Conservation (phyloP, 2,888 invertebrate species). For the Campopleginae sp. region DNA sequence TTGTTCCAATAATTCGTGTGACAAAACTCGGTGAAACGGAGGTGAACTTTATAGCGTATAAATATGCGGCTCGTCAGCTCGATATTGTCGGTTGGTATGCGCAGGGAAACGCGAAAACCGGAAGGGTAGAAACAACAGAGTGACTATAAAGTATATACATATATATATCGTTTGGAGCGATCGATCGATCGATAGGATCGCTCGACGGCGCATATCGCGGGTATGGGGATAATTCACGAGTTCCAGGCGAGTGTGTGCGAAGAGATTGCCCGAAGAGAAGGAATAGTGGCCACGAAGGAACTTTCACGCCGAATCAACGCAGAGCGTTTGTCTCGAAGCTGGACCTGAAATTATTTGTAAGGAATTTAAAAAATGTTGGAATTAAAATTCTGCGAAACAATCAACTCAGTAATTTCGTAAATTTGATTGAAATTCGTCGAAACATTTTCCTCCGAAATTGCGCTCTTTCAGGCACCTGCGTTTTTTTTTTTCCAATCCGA, state of each 20-base stretch:
- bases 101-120: slow-evolving; percentile 54
- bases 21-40: not conserved
- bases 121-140: slow-evolving; percentile 48
- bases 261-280: slow-evolving; percentile 28
- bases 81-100: slow-evolving; percentile 29
- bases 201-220: slow-evolving; percentile 32
- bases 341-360: not conserved
- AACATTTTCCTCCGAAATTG: not conserved
- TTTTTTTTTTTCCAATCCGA: not conserved
- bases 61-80: slow-evolving; percentile 8
- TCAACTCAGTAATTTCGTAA: not conserved
- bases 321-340: not conserved
- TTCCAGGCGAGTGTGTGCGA: slow-evolving; percentile 46
- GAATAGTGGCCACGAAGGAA: not conserved
- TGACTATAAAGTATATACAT: slow-evolving; percentile 16
- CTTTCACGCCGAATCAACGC: slow-evolving; percentile 9
- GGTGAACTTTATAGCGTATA: not conserved
- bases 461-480: not conserved
- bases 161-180: slow-evolving; percentile 54
- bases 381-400: not conserved
- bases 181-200: slow-evolving; percentile 55
- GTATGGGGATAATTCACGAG: slow-evolving; percentile 61
- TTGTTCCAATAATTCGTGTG: not conserved
- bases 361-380: not conserved
- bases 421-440: not conserved